Conservation (phyloP, 2,113 vertebrate species). For the Scatophagus argus region DNA sequence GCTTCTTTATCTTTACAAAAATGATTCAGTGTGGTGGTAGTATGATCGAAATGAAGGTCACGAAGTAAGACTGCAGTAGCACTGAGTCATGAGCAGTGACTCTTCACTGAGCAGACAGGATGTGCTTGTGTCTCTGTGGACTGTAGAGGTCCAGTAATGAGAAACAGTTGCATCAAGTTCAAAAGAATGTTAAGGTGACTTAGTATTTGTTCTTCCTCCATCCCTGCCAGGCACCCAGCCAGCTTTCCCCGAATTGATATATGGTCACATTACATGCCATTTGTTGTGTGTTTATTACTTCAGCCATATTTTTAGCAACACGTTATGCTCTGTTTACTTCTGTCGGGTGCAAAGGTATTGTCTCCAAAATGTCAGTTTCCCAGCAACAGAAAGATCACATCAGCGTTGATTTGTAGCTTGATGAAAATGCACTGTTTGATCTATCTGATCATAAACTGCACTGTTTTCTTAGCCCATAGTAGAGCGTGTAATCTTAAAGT, state of each 20-base stretch:
- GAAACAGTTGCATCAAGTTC: slow-evolving; percentile 23
- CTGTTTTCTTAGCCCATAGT: background rate
- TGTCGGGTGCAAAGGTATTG: background rate
- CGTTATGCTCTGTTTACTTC: background rate
- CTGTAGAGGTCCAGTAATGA: slow-evolving; percentile 28
- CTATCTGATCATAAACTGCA: too few species aligned
- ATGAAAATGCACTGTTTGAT: background rate
- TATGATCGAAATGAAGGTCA: slow-evolving; percentile 8
- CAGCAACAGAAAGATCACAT: background rate
- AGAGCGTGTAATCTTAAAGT: background rate
- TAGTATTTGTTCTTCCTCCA: slow-evolving; percentile 12
- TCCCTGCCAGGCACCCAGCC: background rate
- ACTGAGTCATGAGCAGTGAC: slow-evolving; percentile 43
- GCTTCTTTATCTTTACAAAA: background rate
- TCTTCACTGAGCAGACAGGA: slow-evolving; percentile 44
- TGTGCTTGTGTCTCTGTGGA: slow-evolving; percentile 16
- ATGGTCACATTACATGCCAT: background rate
- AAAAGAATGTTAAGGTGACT: slow-evolving; percentile 36
- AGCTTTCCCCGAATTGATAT: background rate
- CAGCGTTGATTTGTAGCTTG: background rate
- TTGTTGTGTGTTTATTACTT: slow-evolving; percentile 1
- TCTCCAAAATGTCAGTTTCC: slow-evolving; percentile 7
- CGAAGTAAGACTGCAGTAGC: background rate
- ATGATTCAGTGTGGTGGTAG: background rate
- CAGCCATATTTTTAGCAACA: background rate